Evolutionary conservation across 2,113 vertebrate genomes (phyloP).

Genomic region (Anoplopoma fimbria): DNA sequence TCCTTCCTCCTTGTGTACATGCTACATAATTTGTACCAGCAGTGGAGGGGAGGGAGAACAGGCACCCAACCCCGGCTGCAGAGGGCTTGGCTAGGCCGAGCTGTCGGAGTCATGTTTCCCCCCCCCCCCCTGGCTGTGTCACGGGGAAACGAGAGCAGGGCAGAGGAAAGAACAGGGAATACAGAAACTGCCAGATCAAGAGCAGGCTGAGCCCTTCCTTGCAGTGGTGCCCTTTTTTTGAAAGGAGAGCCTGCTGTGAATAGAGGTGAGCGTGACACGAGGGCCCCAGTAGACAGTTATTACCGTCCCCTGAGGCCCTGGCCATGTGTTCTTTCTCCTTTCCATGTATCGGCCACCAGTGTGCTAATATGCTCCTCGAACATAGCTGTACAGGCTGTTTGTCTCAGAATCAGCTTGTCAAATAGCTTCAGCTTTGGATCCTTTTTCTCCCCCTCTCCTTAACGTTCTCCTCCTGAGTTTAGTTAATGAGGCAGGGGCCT

Average conservation of each 20-base stretch:
- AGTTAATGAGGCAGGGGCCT: slow-evolving; percentile 37
- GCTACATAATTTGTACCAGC: neutral
- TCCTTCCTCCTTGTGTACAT: neutral
- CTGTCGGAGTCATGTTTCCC: slow-evolving; percentile 74
- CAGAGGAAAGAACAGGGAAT: slow-evolving; percentile 33
- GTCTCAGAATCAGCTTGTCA: neutral
- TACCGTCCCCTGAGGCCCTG: slow-evolving; percentile 38
- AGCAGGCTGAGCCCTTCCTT: slow-evolving; percentile 39
- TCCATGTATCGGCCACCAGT: slow-evolving; percentile 32
- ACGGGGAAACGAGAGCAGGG: slow-evolving; percentile 66
- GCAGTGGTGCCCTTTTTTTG: slow-evolving; percentile 40
- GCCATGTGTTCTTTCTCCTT: slow-evolving; percentile 23
- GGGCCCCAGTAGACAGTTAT: slow-evolving; percentile 32
- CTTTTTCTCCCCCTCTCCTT: neutral
- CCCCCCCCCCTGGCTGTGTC: slow-evolving; percentile 53
- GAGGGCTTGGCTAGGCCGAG: slow-evolving; percentile 46
- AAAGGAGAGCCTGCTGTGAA: slow-evolving; percentile 48
- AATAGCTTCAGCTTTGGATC: neutral
- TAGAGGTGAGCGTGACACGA: slow-evolving; percentile 45
- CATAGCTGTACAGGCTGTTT: neutral
- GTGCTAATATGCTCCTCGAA: slow-evolving; percentile 16
- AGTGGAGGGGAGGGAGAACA: slow-evolving; percentile 5
- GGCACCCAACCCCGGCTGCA: slow-evolving; percentile 37
- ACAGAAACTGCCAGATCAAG: slow-evolving; percentile 46
- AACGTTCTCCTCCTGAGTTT: neutral